Evolutionary conservation across 1,140 invertebrate species (phyloP), one percentile per base, ranked within the genome.

Genomic region (Triops longicaudatus): DNA sequence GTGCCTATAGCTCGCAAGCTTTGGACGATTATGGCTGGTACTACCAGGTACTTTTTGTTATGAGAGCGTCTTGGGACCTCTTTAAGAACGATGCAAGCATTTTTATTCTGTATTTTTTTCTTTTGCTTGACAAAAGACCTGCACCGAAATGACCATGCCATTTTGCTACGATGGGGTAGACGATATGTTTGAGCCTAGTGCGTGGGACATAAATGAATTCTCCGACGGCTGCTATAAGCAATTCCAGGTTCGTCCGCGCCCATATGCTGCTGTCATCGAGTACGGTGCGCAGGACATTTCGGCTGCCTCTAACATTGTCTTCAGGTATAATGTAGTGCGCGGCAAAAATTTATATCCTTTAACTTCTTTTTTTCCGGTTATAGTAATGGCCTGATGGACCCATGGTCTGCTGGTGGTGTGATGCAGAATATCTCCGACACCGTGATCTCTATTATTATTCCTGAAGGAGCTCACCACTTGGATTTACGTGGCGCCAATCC

Each of bases 101-200:
- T 37, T n/a, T 37, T 37, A 37, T 37, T 37, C 31, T 37, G 31
- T 37, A 37, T 37, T 37, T 37, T 63, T 63, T 63, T 63, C 14
- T 5, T n/a, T n/a, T 63, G 27, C 72, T 37, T 72, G 27, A 31
- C 10, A 41, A 27, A 85, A 96, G 90, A 87, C 91, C 10, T 98
- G 97, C 83, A 96, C 95, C 31, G 96, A 99, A 85, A 97, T 98
- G 92, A 91, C 97, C 72, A 96, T 97, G 91, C 95, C 95, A 0
- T 90, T 94, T 85, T 98, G 97, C 83, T 85, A 88, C 7, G 89
- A 91, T 80, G 92, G 92, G 17, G 81, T 86, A 12, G 86, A 89
- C 31, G 93, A 94, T 80, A 95, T 98, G 90, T 98, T 96, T 84
- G 91, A 94, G 81, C 85, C 88, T 2, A 79, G 81, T 0, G 76